Evolutionary conservation across 2,797 vertebrate species (phyloP).

Genomic region (Rhabdophis nuchalis): DNA sequence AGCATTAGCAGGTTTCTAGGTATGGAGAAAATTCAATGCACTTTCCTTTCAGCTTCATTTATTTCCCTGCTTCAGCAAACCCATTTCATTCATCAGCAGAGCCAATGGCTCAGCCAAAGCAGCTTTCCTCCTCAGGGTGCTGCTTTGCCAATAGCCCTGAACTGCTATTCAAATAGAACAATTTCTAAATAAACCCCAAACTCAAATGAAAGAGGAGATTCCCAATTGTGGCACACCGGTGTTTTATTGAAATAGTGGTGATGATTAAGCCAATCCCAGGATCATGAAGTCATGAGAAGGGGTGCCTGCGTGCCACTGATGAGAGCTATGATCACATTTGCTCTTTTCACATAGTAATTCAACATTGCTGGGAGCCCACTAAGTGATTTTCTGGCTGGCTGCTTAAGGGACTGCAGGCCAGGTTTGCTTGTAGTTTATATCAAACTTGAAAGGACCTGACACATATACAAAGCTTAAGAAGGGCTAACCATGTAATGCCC

Average conservation of each 20-base stretch:
- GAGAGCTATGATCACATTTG: conserved; percentile 43
- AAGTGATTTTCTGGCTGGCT: conserved; percentile 46
- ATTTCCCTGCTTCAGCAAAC: conserved; percentile 39
- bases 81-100: conserved; percentile 13
- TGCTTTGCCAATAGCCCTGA: conserved; percentile 12
- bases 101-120: conserved; percentile 25
- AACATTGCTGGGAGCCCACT: conserved; percentile 33
- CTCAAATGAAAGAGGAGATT: conserved; percentile 8
- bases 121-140: not conserved
- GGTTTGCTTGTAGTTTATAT: conserved; percentile 38
- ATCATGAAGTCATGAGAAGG: conserved; percentile 13
- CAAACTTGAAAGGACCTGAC: conserved; percentile 24
- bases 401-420: conserved; percentile 38
- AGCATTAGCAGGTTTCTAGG: not conserved
- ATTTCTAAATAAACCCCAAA: conserved; percentile 25
- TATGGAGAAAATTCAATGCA: conserved; percentile 12
- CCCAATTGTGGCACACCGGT: not conserved
- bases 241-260: conserved; percentile 32
- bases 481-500: not conserved
- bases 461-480: conserved; percentile 9
- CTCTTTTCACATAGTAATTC: conserved; percentile 45
- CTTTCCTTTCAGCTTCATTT: conserved; percentile 36
- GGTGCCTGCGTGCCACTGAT: conserved; percentile 13
- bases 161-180: conserved; percentile 25
- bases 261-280: conserved; percentile 38